Base-by-base conservation (phyloP, 2,888 invertebrate species). In the Galerucella pusilla region DNA sequence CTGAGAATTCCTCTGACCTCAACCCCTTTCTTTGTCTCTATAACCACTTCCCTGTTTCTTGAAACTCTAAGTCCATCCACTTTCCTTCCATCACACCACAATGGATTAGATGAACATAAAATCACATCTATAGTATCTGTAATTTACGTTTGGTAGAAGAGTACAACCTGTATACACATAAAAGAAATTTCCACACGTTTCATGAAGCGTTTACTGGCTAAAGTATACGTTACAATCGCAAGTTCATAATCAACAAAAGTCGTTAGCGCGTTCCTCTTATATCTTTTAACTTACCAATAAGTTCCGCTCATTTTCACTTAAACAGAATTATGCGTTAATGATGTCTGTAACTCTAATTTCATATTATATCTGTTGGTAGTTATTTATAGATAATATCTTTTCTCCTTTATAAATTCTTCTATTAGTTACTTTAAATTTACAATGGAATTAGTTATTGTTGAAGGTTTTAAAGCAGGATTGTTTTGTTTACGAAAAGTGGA, bases 241-340 rank as follows among this genome's bases (percentile, higher is more conserved):
- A 52, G 52, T 12, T 52, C n/a, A 52, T 52, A 52, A 52, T 52
- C 52, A 52, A 14, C 52, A 52, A 4, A 14, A 52, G 52, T 52
- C 52, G 52, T 52, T 52, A 52, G 52, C 52, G 52, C 52, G n/a
- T n/a, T 52, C 52, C n/a, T 52, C n/a, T 52, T n/a, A 52, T 52
- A 52, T 52, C n/a, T 52, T 52, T 52, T n/a, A 52, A n/a, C n/a
- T 52, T 52, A 7, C n/a, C 52, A 52, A 52, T 52, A 52, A 52
- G 52, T n/a, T 52, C 52, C 52, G 52, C 52, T 52, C 52, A 52
- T 52, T 52, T 52, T 52, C 52, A 14, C 52, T 52, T 52, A 52
- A 52, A 52, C 52, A 52, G n/a, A 52, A 52, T 52, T 52, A 52
- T n/a, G n/a, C n/a, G 52, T 52, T 52, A 52, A 52, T 52, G 52